Evolutionary conservation across 1,140 invertebrate species (phyloP).

Genomic region (Drosophila malerkotliana): DNA sequence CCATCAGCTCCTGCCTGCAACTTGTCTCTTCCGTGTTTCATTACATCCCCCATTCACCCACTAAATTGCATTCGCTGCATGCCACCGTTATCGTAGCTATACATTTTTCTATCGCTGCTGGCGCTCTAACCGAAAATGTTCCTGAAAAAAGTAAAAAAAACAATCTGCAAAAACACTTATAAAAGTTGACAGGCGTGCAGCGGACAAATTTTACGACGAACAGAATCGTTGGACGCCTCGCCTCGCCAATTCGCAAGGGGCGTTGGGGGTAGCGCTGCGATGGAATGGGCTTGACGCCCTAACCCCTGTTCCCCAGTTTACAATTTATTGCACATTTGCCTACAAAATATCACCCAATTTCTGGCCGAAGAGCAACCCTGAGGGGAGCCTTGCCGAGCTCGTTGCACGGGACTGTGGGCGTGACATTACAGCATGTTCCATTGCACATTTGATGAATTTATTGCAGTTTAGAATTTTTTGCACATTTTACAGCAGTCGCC

Average conservation of each 20-base stretch:
- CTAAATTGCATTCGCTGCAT: slow-evolving; percentile 69
- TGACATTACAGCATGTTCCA: slow-evolving; percentile 83
- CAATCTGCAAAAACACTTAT: slow-evolving; percentile 77
- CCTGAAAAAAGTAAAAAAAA: slow-evolving; percentile 56
- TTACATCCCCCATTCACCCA: slow-evolving; percentile 19
- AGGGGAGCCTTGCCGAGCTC: slow-evolving; percentile 31
- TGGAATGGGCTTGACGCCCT: neutral
- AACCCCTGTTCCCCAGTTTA: slow-evolving; percentile 36
- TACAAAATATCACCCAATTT: slow-evolving; percentile 81
- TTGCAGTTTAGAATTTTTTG: slow-evolving; percentile 83
- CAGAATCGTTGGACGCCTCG: slow-evolving; percentile 49
- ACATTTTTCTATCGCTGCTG: slow-evolving; percentile 37
- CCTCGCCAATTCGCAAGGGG: slow-evolving; percentile 60
- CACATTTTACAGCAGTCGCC: slow-evolving; percentile 74
- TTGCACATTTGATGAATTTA: slow-evolving; percentile 83
- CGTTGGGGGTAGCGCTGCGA: neutral
- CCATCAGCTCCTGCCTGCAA: neutral
- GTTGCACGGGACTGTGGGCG: slow-evolving; percentile 53
- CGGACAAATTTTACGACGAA: slow-evolving; percentile 71
- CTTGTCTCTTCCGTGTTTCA: neutral
- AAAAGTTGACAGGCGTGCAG: slow-evolving; percentile 79
- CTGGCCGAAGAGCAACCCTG: slow-evolving; percentile 40
- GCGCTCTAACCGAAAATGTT: slow-evolving; percentile 24
- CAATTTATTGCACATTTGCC: slow-evolving; percentile 83
- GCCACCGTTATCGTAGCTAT: slow-evolving; percentile 57